Base-by-base conservation (phyloP, 1,140 invertebrate genomes). In the Halyomorpha halys region DNA sequence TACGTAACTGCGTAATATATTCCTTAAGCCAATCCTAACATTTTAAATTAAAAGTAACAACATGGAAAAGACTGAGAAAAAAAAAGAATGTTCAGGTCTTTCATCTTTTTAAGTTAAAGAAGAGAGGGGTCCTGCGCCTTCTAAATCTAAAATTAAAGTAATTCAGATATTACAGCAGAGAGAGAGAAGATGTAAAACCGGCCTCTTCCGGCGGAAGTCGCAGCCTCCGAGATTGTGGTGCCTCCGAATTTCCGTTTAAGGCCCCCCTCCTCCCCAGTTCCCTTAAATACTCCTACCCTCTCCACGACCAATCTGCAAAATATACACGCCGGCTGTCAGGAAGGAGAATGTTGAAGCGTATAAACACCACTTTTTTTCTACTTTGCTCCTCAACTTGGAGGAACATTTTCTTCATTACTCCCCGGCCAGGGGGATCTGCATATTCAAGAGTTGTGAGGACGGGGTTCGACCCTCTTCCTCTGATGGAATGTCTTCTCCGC, bases 401-500 rank as follows among this genome's bases (percentile, higher is more conserved):
- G 47, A 21, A 49, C n/a, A 21, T 49, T 49, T 49, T 49, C 47
- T 49, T 49, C 47, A 49, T 49, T 49, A 49, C 47, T 19, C 47
- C 47, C 47, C 47, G n/a, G 47, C 19, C 47, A 21, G 47, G n/a
- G 47, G 47, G 47, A 49, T 49, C 47, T 49, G 47, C 47, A 49
- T 49, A 49, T 49, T 49, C 47, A 49, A 18, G 47, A 49, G 47
- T 19, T 49, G 47, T 18, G n/a, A 39, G 34, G 34, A 39, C 34
- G 34, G 34, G 34, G 34, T 39, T 39, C 34, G 34, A 39, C 34
- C 34, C 34, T 39, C 34, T 39, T 39, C 34, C n/a, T 6, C 47
- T 49, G 47, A 49, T 49, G 47, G 47, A 49, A 49, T 49, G 47
- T 49, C 47, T 39, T 39, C 34, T 39, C 34, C 47, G 5, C n/a